phyloP scores from a whole-genome alignment of 2,113 vertebrate genomes.

The Ramphastos sulfuratus region DNA sequence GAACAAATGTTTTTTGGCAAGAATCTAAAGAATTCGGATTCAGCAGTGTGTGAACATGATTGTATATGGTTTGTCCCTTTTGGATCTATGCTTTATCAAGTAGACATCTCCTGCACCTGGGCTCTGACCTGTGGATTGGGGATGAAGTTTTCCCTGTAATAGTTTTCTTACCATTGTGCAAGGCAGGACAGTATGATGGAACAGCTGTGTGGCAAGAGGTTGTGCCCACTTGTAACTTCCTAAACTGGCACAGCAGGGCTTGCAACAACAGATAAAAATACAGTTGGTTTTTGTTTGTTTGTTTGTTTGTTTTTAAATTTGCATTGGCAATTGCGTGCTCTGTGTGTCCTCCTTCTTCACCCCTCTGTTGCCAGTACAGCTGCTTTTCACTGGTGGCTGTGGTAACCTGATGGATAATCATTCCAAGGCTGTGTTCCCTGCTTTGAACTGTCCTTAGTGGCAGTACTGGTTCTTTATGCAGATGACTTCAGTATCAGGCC shows the following conservation, averaged over 20 bases:
- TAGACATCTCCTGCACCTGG: background rate
- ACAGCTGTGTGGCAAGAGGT: background rate
- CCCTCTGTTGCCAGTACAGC: fast-evolving
- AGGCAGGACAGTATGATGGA: background rate
- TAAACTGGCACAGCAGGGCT: background rate
- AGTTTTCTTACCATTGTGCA: background rate
- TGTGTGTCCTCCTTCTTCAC: background rate
- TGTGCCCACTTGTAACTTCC: background rate
- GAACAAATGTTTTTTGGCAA: background rate
- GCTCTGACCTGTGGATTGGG: fast-evolving
- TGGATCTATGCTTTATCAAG: background rate
- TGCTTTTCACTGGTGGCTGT: background rate
- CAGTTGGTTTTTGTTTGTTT: too few species aligned
- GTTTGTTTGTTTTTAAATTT: background rate
- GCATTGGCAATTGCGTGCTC: background rate
- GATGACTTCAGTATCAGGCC: background rate
- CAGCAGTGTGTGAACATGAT: background rate
- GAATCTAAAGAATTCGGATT: background rate
- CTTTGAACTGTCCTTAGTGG: background rate
- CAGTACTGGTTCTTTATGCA: background rate
- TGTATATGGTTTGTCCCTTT: background rate
- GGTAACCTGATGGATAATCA: background rate
- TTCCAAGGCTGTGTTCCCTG: background rate
- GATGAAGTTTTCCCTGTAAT: background rate
- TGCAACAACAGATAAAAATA: background rate